Conservation (phyloP, 2,113 vertebrate species). For the Monopterus albus region DNA sequence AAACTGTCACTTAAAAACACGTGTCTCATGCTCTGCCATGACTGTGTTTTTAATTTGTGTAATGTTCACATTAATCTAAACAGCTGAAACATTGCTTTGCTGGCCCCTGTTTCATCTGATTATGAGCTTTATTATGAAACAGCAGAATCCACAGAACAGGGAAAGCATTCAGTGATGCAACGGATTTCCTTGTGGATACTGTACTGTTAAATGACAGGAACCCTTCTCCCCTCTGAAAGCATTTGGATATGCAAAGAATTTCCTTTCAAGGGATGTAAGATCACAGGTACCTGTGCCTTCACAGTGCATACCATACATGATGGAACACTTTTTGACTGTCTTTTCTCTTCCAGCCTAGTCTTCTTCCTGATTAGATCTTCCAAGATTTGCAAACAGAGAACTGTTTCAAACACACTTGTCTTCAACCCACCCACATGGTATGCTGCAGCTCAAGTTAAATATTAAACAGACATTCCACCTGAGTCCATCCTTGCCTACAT, state of each 20-base stretch:
- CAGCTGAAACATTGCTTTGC: slow-evolving; percentile 39
- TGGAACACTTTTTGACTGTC: slow-evolving; percentile 75
- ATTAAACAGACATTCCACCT: slow-evolving; percentile 63
- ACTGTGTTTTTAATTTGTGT: slow-evolving; percentile 64
- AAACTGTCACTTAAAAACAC: slow-evolving; percentile 50
- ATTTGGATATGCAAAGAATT: slow-evolving; percentile 49
- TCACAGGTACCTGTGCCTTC: slow-evolving; percentile 84
- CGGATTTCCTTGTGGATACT: slow-evolving; percentile 29
- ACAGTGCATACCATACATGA: slow-evolving; percentile 86
- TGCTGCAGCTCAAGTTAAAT: slow-evolving; percentile 59
- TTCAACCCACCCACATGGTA: slow-evolving; percentile 61
- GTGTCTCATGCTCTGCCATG: slow-evolving; percentile 33
- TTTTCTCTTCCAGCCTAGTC: slow-evolving; percentile 78
- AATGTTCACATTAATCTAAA: slow-evolving; percentile 58
- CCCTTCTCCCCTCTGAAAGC: slow-evolving; percentile 33
- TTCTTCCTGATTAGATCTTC: slow-evolving; percentile 87
- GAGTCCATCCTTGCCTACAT: slow-evolving; percentile 40
- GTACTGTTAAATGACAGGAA: slow-evolving; percentile 45
- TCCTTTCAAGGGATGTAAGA: slow-evolving; percentile 66
- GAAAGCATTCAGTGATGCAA: slow-evolving; percentile 19
- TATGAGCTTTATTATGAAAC: neutral
- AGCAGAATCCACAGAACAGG: slow-evolving; percentile 5
- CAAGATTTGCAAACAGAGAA: slow-evolving; percentile 75
- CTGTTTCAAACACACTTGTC: slow-evolving; percentile 68
- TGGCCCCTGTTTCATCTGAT: slow-evolving; percentile 2